Conservation (phyloP, 2,113 vertebrate genomes). For the Austrofundulus limnaeus region DNA sequence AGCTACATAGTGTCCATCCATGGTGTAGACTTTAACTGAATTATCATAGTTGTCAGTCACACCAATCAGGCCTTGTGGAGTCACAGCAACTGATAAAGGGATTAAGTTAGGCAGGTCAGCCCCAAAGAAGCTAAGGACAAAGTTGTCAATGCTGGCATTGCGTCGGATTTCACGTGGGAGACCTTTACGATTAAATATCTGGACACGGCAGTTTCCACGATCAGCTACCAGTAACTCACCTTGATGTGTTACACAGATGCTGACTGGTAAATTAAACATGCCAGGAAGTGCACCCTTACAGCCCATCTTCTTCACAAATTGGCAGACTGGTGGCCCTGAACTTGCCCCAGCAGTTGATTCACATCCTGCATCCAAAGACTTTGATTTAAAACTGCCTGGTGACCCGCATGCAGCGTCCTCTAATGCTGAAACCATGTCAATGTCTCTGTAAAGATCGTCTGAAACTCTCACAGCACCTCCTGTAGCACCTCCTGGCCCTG, state of each 20-base stretch:
- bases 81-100: conserved; percentile 94
- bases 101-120: conserved; percentile 92
- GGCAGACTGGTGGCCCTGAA: conserved; percentile 83
- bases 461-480: conserved; percentile 33
- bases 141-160: conserved; percentile 94
- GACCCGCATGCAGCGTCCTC: conserved; percentile 80
- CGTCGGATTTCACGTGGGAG: conserved; percentile 94
- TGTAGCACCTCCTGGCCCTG: conserved; percentile 22
- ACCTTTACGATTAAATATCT: conserved; percentile 96
- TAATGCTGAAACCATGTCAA: conserved; percentile 75
- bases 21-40: conserved; percentile 94
- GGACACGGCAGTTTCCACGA: conserved; percentile 92
- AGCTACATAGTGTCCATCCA: conserved; percentile 92
- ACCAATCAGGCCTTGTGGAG: conserved; percentile 90
- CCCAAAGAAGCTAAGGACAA: conserved; percentile 93
- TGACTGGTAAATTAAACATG: conserved; percentile 94
- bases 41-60: conserved; percentile 97
- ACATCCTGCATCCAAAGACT: conserved; percentile 81
- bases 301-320: conserved; percentile 96
- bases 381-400: conserved; percentile 82
- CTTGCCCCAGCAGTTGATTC: conserved; percentile 49
- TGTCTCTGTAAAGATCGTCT: conserved; percentile 80
- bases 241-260: conserved; percentile 88
- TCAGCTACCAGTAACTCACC: conserved; percentile 95
- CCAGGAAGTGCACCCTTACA: conserved; percentile 91